These are phyloP conservation scores for Orchesella cincta DNA, from an alignment of 1,140 invertebrate genomes.

Conservation along the genomic window DNA sequence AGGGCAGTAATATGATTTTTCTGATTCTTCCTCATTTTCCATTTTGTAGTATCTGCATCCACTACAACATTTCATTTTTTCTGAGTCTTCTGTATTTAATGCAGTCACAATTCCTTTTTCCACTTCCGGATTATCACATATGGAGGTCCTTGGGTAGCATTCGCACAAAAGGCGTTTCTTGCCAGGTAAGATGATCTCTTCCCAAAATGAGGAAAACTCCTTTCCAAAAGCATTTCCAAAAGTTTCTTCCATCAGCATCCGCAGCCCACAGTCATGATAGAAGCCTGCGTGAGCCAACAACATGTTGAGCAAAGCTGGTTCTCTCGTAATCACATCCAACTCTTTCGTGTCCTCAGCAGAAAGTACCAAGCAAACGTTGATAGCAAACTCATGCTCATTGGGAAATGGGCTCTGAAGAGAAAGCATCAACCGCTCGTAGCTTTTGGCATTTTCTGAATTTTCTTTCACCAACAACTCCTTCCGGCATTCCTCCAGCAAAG, in stretches of 20 bases:
- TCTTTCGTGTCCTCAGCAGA: neutral
- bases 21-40: no score
- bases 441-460: neutral
- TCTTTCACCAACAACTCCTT: neutral
- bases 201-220: neutral
- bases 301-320: neutral
- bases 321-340: neutral
- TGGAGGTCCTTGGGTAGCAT: neutral
- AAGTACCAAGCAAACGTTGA: neutral
- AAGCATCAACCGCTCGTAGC: neutral
- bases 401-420: neutral
- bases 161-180: neutral
- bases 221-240: neutral
- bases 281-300: neutral
- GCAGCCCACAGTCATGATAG: neutral
- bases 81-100: neutral
- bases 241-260: neutral
- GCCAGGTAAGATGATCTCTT: neutral
- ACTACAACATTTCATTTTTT: neutral
- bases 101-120: neutral
- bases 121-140: neutral
- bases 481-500: no score
- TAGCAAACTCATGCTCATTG: neutral
- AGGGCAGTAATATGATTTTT: no score
- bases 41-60: no score